Conservation (phyloP, 1,140 invertebrate species). For the Myzus persicae region DNA sequence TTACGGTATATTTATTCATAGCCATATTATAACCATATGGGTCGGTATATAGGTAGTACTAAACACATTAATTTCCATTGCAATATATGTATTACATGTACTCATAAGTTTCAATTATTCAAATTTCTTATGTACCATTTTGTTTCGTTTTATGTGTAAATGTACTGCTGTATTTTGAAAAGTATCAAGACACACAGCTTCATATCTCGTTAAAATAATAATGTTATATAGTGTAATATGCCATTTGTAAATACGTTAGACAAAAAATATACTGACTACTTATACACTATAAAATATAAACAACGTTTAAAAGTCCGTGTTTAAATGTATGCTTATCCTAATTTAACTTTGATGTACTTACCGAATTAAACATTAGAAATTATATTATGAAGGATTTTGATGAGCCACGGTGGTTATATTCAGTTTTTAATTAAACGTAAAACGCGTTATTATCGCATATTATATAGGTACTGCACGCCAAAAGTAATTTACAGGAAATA, state of each 20-base stretch:
- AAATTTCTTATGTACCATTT: not conserved
- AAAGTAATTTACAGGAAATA: not conserved
- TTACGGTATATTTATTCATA: not conserved
- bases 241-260: not conserved
- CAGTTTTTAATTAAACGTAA: slow-evolving; percentile 18
- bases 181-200: not conserved
- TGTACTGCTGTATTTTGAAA: not conserved
- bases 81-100: not conserved
- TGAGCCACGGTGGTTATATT: not conserved
- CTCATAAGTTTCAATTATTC: not conserved
- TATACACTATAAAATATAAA: not conserved
- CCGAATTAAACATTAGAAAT: not conserved
- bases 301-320: not conserved
- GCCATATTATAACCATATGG: not conserved
- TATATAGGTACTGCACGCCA: not conserved
- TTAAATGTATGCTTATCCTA: not conserved
- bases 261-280: not conserved
- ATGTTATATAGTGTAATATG: too few species aligned
- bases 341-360: slow-evolving; percentile 19
- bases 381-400: not conserved
- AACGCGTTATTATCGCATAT: not conserved
- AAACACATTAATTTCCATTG: not conserved
- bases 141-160: not conserved
- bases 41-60: not conserved
- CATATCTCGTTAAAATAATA: too few species aligned